phyloP scores from a whole-genome alignment of 2,797 vertebrate genomes.

The Coluber constrictor region DNA sequence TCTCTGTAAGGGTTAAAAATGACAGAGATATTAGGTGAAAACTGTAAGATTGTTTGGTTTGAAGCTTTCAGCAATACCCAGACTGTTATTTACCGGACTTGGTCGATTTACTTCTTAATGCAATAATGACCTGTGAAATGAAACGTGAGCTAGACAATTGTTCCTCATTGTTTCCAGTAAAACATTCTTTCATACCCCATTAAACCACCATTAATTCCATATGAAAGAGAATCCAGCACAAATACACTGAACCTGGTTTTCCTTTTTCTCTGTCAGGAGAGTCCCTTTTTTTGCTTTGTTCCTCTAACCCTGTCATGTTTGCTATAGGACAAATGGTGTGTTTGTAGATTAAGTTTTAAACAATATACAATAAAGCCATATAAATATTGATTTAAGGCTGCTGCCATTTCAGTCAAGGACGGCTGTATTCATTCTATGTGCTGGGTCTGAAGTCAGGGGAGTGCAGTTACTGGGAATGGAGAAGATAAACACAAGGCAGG shows the following conservation, averaged over 20 bases:
- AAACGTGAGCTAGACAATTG: slow-evolving; percentile 82
- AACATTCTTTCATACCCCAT: slow-evolving; percentile 82
- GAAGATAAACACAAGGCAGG: background rate
- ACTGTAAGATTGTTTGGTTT: slow-evolving; percentile 71
- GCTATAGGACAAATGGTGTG: background rate
- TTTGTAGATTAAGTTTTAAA: background rate
- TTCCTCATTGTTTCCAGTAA: slow-evolving; percentile 81
- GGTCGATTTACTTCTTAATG: slow-evolving; percentile 85
- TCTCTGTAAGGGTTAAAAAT: slow-evolving; percentile 77
- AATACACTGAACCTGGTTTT: slow-evolving; percentile 54
- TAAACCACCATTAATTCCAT: slow-evolving; percentile 80
- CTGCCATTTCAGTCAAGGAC: background rate
- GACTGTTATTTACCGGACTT: slow-evolving; percentile 83
- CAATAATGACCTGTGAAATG: slow-evolving; percentile 86
- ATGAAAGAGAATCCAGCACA: slow-evolving; percentile 68
- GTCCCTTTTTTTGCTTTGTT: background rate
- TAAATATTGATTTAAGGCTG: background rate
- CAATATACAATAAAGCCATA: background rate
- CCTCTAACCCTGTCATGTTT: background rate
- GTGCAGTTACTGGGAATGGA: background rate
- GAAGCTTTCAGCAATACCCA: slow-evolving; percentile 74
- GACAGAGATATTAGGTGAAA: slow-evolving; percentile 73
- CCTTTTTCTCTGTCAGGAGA: slow-evolving; percentile 10
- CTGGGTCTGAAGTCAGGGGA: background rate
- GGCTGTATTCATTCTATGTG: background rate